Conservation (phyloP, 1,140 invertebrate species). For the Nebria ingens region DNA sequence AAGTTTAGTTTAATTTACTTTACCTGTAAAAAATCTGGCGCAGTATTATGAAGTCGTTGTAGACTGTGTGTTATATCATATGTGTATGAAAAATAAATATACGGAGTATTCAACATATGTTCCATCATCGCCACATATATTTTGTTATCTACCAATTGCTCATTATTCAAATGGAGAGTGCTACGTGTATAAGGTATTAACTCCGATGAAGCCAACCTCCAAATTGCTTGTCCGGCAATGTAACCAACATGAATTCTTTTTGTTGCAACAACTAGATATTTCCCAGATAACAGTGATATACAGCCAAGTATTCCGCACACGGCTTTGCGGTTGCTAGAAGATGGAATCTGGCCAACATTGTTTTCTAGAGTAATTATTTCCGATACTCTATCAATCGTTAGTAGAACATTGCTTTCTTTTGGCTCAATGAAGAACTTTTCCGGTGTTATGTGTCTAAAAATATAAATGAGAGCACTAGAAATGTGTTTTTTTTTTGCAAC, state of each 20-base stretch:
- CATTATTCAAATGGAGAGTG: slow-evolving; percentile 70
- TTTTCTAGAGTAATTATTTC: slow-evolving; percentile 55
- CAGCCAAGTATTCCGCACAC: slow-evolving; percentile 87
- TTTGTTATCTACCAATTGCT: slow-evolving; percentile 52
- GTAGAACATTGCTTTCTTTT: slow-evolving; percentile 44
- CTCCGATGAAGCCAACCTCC: slow-evolving; percentile 71
- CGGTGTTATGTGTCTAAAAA: slow-evolving; percentile 54
- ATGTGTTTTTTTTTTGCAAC: no score
- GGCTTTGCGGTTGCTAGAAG: slow-evolving; percentile 50
- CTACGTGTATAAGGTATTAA: slow-evolving; percentile 79
- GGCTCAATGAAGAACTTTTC: slow-evolving; percentile 67
- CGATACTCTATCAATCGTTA: slow-evolving; percentile 61
- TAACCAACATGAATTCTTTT: slow-evolving; percentile 74
- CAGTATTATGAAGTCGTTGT: slow-evolving; percentile 81
- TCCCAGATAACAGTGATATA: slow-evolving; percentile 73
- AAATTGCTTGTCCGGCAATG: slow-evolving; percentile 77
- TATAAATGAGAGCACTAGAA: no score
- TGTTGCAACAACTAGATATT: slow-evolving; percentile 85
- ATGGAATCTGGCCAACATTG: slow-evolving; percentile 47
- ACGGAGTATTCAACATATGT: slow-evolving; percentile 26
- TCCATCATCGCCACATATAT: slow-evolving; percentile 29
- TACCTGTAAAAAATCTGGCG: slow-evolving; percentile 71
- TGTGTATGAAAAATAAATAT: slow-evolving; percentile 44
- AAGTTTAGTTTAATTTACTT: slow-evolving; percentile 18
- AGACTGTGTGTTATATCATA: slow-evolving; percentile 90